Evolutionary conservation across 2,113 vertebrate genomes (phyloP).

Genomic region (Chitala chitala): DNA sequence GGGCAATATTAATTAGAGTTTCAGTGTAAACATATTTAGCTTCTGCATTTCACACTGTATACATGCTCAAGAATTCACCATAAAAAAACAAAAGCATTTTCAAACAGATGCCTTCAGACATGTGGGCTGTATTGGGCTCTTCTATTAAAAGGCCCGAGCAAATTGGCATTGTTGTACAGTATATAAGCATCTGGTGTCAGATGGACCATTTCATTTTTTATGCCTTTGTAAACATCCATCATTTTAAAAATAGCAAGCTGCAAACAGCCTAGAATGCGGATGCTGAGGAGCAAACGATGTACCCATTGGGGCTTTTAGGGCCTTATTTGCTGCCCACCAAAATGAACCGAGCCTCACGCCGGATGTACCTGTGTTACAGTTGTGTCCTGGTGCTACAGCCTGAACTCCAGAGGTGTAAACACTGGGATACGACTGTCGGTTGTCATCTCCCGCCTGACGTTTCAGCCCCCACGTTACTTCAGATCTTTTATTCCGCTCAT

Average conservation of each 20-base stretch:
- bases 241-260: background rate
- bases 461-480: conserved; percentile 74
- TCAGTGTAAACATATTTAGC: too few species aligned
- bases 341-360: background rate
- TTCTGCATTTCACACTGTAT: too few species aligned
- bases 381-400: background rate
- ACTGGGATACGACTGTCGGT: conserved; percentile 29
- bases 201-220: background rate
- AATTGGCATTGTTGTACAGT: background rate
- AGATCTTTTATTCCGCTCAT: conserved; percentile 75
- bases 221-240: background rate
- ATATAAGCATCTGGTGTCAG: conserved; percentile 7
- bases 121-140: background rate
- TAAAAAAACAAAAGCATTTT: background rate
- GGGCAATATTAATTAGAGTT: too few species aligned
- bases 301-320: too few species aligned
- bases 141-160: background rate
- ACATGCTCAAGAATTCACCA: background rate
- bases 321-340: background rate
- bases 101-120: too few species aligned
- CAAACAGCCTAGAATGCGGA: background rate
- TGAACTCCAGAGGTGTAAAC: conserved; percentile 27
- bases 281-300: background rate
- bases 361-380: background rate
- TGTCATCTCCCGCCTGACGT: conserved; percentile 61